A percentile compares a stretch with the other conserved stretches of the same genome.
phyloP scores from a whole-genome alignment of 2,797 vertebrate species.

The Champsocephalus gunnari region DNA sequence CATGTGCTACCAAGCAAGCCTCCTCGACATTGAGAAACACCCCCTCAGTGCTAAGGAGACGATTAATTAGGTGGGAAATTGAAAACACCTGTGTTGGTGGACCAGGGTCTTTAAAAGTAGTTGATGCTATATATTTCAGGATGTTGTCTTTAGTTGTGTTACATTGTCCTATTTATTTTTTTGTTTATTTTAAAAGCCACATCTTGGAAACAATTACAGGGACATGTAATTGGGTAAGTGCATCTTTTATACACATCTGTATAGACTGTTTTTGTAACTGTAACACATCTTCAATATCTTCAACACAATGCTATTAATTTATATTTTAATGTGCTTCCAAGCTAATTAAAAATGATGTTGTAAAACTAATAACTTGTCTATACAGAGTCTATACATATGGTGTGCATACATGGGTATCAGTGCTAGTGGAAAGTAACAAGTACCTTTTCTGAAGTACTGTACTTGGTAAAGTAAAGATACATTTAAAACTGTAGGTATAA shows the following conservation, averaged over 20 bases:
- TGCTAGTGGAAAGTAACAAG: too few relatives aligned
- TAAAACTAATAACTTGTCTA: background rate
- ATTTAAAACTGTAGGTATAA: too few relatives aligned
- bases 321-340: background rate
- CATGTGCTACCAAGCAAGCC: too few relatives aligned
- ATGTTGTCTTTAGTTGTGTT: background rate
- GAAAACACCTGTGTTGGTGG: slow-evolving; percentile 5
- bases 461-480: too few relatives aligned
- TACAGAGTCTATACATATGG: background rate
- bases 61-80: slow-evolving; percentile 11
- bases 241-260: background rate
- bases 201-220: background rate
- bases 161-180: background rate
- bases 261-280: background rate
- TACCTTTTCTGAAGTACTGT: too few relatives aligned
- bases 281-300: background rate
- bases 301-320: background rate
- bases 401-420: background rate
- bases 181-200: background rate
- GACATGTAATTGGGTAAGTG: background rate
- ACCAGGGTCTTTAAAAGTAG: background rate
- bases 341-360: background rate
- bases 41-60: background rate
- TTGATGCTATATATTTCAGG: background rate
- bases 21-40: too few relatives aligned